Percentiles rank a stretch among this genome's conserved stretches.
phyloP scores from a whole-genome alignment of 2,888 invertebrate species.

The Pristionchus exspectatus region DNA sequence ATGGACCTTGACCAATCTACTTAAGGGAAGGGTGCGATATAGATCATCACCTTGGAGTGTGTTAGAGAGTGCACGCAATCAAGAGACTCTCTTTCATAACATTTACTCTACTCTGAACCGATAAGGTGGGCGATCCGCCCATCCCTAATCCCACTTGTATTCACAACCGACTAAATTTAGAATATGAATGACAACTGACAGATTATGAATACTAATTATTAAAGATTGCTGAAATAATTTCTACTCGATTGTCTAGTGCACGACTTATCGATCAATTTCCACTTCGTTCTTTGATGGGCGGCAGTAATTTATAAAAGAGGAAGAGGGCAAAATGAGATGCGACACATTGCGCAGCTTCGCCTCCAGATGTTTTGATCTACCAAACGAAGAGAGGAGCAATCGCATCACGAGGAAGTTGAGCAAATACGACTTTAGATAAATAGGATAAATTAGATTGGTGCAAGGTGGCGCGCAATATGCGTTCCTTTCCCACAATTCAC shows the following conservation, averaged over 20 bases:
- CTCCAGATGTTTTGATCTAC: constrained; percentile 44
- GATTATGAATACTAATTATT: neutral
- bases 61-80: constrained; percentile 16
- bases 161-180: neutral
- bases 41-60: constrained; percentile 34
- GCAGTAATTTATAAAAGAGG: constrained; percentile 22
- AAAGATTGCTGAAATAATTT: neutral
- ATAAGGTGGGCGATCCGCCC: neutral
- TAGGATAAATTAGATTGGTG: neutral
- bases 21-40: neutral
- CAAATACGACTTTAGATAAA: neutral
- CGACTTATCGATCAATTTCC: neutral
- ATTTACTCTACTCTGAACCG: neutral
- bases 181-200: neutral
- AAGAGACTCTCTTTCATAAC: constrained; percentile 40
- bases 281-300: constrained; percentile 24
- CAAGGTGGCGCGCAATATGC: constrained; percentile 7
- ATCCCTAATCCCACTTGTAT: neutral
- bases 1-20: constrained; percentile 40
- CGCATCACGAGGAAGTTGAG: neutral
- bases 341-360: constrained; percentile 22
- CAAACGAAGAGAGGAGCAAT: constrained; percentile 6
- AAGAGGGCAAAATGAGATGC: constrained; percentile 10
- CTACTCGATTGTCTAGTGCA: neutral
- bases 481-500: constrained; percentile 10